Evolutionary conservation across 2,113 vertebrate species (phyloP).

Genomic region (Semnornis frantzii): DNA sequence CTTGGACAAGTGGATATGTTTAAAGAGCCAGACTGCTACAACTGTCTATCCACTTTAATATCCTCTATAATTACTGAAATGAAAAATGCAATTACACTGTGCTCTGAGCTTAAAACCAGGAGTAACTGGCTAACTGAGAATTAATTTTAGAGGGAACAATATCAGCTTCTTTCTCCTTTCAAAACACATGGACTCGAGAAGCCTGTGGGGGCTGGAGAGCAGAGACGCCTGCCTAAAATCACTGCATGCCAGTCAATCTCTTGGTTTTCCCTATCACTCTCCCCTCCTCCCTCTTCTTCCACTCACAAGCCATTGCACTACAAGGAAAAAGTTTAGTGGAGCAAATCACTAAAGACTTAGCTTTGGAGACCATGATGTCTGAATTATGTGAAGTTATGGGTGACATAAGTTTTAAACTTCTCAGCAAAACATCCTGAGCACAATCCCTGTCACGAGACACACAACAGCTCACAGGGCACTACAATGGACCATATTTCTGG

Average conservation of each 20-base stretch:
- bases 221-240: conserved; percentile 28
- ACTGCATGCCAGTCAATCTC: conserved; percentile 15
- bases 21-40: conserved; percentile 62
- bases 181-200: conserved; percentile 19
- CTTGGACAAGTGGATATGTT: conserved; percentile 67
- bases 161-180: conserved; percentile 32
- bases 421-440: neutral
- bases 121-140: conserved; percentile 60
- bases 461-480: neutral
- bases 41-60: conserved; percentile 69
- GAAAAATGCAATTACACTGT: conserved; percentile 62
- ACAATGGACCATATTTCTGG: neutral
- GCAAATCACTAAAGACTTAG: neutral
- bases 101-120: conserved; percentile 63
- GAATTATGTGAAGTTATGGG: neutral
- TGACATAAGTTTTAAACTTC: neutral
- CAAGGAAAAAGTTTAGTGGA: neutral
- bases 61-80: conserved; percentile 63
- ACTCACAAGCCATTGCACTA: neutral
- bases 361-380: neutral
- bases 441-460: fast-evolving
- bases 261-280: conserved; percentile 6
- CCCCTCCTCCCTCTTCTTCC: neutral
- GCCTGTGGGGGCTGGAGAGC: conserved; percentile 18
- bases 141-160: conserved; percentile 67